Evolutionary conservation across 2,113 vertebrate species (phyloP), one percentile per base, ranked within the genome.

Genomic region (Glareola pratincola): DNA sequence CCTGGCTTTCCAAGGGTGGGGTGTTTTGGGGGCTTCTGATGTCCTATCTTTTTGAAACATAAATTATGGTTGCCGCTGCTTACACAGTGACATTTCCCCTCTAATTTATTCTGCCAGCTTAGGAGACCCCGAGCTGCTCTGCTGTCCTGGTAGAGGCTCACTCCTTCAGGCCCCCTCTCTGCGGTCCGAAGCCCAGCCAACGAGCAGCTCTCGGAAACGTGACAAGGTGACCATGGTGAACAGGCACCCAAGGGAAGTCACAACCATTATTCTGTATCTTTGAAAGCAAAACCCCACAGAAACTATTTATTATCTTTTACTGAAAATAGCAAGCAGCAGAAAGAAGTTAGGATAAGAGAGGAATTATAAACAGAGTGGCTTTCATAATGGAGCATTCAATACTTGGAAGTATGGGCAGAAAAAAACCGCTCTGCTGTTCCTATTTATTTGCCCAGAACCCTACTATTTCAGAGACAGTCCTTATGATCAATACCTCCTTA

Each of bases 401-500:
- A 69, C 43, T 68, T 68, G 23, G 89, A 85, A 82, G 30, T 48
- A 57, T 2, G 16, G 80, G 30, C 85, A 36, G 78, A n/a, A 56
- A 92, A 93, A n/a, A 32, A 4, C 5, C 12, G 75, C 48, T 75
- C 62, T 53, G 20, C 26, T 94, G 21, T 48, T 91, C 50, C 64
- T 89, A 64, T 95, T 90, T 96, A 85, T 86, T 89, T 91, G 36
- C 34, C 29, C 56, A 91, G 84, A 81, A 72, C 16, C 20, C 68
- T 75, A 36, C 80, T 94, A 54, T 87, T 94, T 96, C 84, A 92
- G 68, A 71, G 69, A 43, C 82, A 63, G 47, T 90, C 74, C 77
- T 82, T 45, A 23, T 39, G 60, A 90, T 96, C 95, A 85, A 95
- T 95, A 93, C 57, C 34, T 56, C 30, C 71, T 91, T 80, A 79